Evolutionary conservation across 2,113 vertebrate genomes (phyloP).

Genomic region (Ailuropoda melanoleuca): DNA sequence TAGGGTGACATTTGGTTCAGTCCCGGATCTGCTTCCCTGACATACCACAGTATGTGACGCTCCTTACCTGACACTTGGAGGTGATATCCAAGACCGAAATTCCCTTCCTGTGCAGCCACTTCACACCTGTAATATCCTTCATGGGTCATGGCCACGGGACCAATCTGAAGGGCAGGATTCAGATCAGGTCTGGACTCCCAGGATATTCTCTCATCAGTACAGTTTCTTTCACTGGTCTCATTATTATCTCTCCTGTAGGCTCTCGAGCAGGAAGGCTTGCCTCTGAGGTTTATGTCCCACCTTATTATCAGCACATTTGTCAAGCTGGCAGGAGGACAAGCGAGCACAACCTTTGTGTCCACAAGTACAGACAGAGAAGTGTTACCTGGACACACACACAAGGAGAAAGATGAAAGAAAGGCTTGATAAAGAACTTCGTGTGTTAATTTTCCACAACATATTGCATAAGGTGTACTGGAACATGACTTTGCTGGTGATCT

Average conservation of each 20-base stretch:
- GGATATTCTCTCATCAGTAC: conserved; percentile 45
- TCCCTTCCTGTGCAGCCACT: background rate
- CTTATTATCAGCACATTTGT: fast-evolving
- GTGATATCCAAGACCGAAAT: fast-evolving
- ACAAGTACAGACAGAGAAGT: fast-evolving
- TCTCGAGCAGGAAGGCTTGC: background rate
- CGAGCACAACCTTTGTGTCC: background rate
- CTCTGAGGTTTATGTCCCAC: conserved; percentile 61
- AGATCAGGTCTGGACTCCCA: conserved; percentile 28
- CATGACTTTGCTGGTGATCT: background rate
- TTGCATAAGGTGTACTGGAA: background rate
- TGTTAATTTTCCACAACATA: background rate
- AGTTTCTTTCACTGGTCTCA: background rate
- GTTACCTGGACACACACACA: conserved; percentile 22
- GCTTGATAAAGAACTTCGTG: background rate
- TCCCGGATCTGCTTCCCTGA: background rate
- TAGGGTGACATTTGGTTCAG: background rate
- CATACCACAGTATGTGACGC: background rate
- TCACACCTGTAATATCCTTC: conserved; percentile 76
- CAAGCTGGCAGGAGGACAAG: fast-evolving
- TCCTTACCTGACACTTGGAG: conserved; percentile 81
- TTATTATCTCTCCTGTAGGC: background rate
- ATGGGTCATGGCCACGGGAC: conserved; percentile 29
- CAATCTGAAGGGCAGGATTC: conserved; percentile 61
- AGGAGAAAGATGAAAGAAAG: background rate